These are phyloP conservation scores for Pangasius sanitwongsei DNA, from an alignment of 2,797 vertebrate species.

Conservation along the genomic window DNA sequence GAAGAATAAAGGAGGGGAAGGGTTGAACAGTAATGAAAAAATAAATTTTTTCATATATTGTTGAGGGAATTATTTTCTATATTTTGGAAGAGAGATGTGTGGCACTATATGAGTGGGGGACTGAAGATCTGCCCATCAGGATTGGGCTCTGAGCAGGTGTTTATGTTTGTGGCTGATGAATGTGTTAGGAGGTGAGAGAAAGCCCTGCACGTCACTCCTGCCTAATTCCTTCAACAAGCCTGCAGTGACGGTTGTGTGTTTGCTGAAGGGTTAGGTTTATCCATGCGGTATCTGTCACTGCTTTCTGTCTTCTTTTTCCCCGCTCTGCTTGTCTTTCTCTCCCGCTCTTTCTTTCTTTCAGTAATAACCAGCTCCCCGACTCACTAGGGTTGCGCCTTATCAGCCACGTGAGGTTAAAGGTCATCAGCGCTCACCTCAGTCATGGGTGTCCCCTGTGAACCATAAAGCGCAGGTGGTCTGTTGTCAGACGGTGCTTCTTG, in stretches of 20 bases:
- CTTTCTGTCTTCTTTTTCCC: constrained; percentile 4
- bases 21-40: not conserved
- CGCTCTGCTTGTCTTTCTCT: not conserved
- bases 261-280: constrained; percentile 64
- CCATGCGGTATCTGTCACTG: constrained; percentile 61
- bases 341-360: not conserved
- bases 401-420: constrained; percentile 15
- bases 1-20: not conserved
- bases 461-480: constrained; percentile 38
- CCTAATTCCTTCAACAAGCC: constrained; percentile 66
- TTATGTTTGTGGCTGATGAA: constrained; percentile 40
- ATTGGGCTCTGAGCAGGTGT: constrained; percentile 29
- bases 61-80: not conserved
- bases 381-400: constrained; percentile 11
- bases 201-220: constrained; percentile 8
- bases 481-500: constrained; percentile 25
- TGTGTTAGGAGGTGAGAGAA: constrained; percentile 25
- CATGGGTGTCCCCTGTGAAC: constrained; percentile 14
- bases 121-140: not conserved
- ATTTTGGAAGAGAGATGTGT: not conserved
- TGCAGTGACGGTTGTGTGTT: constrained; percentile 61
- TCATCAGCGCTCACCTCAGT: constrained; percentile 30
- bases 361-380: not conserved
- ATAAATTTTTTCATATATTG: not conserved
- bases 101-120: not conserved